Evolutionary conservation across 2,888 invertebrate species (phyloP), one percentile per base, ranked within the genome.

Genomic region (Cryptophagus acutangulus): DNA sequence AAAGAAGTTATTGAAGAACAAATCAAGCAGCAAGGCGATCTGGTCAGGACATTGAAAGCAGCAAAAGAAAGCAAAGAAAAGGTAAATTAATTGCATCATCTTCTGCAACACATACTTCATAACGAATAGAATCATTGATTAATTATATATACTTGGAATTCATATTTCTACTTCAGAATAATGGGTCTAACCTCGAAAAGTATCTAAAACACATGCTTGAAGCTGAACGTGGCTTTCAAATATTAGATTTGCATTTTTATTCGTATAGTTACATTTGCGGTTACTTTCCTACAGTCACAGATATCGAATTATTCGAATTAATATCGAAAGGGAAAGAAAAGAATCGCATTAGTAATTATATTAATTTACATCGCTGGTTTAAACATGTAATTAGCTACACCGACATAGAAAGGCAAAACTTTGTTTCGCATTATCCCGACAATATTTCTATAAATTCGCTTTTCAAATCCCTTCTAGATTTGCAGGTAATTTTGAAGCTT

Each of bases 31-130:
- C 90, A 90, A 70, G 89, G 87, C 49, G 87, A 89, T 66, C 67
- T 85, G 54, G 87, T 91, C 36, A 77, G 89, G 60, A 83, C 84
- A 71, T 72, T 90, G 47, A 91, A 91, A 72, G 75, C 82, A 50
- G 79, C 82, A 17, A 87, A 88, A 70, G 87, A 85, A 68, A 77
- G 81, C 36, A 80, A 77, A 65, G 82, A 82, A 53, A 81, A 82
- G 84, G 89, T 88, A 58, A 55, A 40, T 6, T 6, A 17, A 37
- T 49, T 48, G 37, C 46, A 46, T 48, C 48, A 49, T 56, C 26
- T 41, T 47, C 39, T 26, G n/a, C 12, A 20, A 6, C 20, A 8
- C 9, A 20, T 20, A 20, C 20, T 9, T n/a, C 6, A 20, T 20
- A 20, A 9, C 20, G 6, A 20, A 20, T 8, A 20, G 9, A 9